Conservation (phyloP, 2,797 vertebrate genomes). For the Falco berigora region DNA sequence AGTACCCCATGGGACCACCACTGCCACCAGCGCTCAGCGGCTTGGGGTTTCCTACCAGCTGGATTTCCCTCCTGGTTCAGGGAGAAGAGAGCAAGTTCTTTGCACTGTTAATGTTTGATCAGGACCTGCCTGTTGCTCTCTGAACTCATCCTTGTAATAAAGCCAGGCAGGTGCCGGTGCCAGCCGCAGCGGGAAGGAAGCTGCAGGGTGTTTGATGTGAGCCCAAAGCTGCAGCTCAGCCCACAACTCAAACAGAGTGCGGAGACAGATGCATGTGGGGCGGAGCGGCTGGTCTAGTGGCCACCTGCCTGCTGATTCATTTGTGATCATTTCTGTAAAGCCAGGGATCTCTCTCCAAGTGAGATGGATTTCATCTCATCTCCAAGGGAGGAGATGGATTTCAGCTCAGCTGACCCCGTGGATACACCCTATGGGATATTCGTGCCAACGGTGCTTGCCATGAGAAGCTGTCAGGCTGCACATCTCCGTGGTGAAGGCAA, state of each 20-base stretch:
- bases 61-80: background rate
- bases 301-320: background rate
- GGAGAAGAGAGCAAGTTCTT: background rate
- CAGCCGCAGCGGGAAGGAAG: background rate
- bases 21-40: fast-evolving
- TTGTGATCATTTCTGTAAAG: background rate
- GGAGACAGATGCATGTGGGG: background rate
- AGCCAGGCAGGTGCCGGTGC: background rate
- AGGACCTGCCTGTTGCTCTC: slow-evolving; percentile 44
- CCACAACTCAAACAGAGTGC: background rate
- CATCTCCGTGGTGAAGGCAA: background rate
- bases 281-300: fast-evolving
- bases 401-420: background rate
- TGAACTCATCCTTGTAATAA: slow-evolving; percentile 29
- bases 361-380: background rate
- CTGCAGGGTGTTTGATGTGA: background rate
- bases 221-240: background rate
- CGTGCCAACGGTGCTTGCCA: background rate
- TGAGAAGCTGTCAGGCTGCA: background rate
- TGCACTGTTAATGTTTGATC: slow-evolving; percentile 59
- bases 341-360: background rate
- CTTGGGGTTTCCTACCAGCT: background rate
- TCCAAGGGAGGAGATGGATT: background rate
- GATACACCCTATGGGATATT: background rate
- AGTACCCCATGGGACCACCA: background rate